Evolutionary conservation across 1,140 invertebrate genomes (phyloP).

Genomic region (Spodoptera litura): DNA sequence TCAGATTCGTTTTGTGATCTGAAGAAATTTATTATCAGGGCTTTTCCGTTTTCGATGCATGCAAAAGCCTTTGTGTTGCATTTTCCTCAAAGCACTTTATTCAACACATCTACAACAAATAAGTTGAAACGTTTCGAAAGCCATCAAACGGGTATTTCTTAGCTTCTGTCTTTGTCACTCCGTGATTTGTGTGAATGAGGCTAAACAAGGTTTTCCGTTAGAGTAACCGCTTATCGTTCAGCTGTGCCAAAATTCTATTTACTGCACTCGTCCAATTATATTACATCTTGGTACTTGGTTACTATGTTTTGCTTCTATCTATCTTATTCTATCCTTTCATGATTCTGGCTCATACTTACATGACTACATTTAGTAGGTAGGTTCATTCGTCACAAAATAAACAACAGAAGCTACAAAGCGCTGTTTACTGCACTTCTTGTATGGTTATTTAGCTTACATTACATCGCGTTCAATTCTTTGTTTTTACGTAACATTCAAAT

Average conservation of each 20-base stretch:
- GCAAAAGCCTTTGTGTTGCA: too few species aligned
- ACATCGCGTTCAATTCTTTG: too few species aligned
- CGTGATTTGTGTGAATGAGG: constrained; percentile 31
- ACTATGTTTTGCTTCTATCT: too few species aligned
- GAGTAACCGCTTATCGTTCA: constrained; percentile 47
- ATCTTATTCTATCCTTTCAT: too few species aligned
- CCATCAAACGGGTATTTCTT: constrained; percentile 39
- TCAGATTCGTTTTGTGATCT: too few species aligned
- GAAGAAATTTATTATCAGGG: background rate
- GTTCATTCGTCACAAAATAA: background rate
- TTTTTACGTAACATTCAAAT: too few species aligned
- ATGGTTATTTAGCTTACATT: too few species aligned
- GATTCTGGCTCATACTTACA: too few species aligned
- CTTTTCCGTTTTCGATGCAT: background rate
- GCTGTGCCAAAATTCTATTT: constrained; percentile 48
- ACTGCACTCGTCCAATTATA: constrained; percentile 34
- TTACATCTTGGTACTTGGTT: background rate
- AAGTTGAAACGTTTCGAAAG: constrained; percentile 37
- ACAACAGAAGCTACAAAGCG: too few species aligned
- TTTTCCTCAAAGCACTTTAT: background rate
- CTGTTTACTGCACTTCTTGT: too few species aligned
- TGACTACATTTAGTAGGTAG: too few species aligned
- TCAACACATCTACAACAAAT: background rate
- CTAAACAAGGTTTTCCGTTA: constrained; percentile 44
- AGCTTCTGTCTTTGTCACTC: constrained; percentile 25